A percentile compares a stretch with the other conserved stretches of the same genome.
Evolutionary conservation across 2,797 vertebrate genomes (phyloP).

Genomic region (Pipistrellus pygmaeus): DNA sequence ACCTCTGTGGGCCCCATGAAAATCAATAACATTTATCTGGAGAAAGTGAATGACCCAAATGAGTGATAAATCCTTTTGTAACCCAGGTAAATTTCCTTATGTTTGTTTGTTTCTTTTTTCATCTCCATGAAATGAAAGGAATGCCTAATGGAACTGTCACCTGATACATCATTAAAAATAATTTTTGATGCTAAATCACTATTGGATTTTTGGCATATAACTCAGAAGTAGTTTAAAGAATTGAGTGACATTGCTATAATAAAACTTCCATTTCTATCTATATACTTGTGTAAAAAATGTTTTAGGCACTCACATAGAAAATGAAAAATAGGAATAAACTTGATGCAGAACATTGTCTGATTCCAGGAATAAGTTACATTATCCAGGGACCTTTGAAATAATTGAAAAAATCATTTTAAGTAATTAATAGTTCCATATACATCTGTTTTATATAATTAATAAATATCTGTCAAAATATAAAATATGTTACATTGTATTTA

Average conservation of each 20-base stretch:
- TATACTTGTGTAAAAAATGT: constrained; percentile 62
- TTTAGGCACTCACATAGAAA: constrained; percentile 52
- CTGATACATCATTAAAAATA: constrained; percentile 64
- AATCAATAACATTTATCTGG: neutral
- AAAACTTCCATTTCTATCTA: constrained; percentile 65
- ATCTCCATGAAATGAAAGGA: constrained; percentile 45
- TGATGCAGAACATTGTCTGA: constrained; percentile 39
- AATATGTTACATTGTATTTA: constrained; percentile 55
- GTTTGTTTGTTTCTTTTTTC: neutral
- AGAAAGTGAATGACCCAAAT: constrained; percentile 25
- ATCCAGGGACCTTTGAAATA: neutral
- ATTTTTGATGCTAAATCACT: constrained; percentile 62
- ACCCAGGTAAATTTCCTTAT: neutral
- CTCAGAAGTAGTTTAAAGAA: constrained; percentile 63
- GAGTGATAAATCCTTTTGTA: constrained; percentile 43
- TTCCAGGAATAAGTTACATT: constrained; percentile 54
- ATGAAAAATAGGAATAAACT: constrained; percentile 56
- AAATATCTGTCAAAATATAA: constrained; percentile 66
- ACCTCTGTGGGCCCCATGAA: neutral
- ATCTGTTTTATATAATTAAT: constrained; percentile 63
- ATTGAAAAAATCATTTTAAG: constrained; percentile 41
- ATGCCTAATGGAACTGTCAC: constrained; percentile 29
- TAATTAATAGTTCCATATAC: constrained; percentile 58
- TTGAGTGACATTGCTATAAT: constrained; percentile 46
- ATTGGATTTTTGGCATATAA: constrained; percentile 57